Conservation (phyloP, 30 jellyfish, hydroid and myxozoan species). For the Nemopilema nomurai region DNA sequence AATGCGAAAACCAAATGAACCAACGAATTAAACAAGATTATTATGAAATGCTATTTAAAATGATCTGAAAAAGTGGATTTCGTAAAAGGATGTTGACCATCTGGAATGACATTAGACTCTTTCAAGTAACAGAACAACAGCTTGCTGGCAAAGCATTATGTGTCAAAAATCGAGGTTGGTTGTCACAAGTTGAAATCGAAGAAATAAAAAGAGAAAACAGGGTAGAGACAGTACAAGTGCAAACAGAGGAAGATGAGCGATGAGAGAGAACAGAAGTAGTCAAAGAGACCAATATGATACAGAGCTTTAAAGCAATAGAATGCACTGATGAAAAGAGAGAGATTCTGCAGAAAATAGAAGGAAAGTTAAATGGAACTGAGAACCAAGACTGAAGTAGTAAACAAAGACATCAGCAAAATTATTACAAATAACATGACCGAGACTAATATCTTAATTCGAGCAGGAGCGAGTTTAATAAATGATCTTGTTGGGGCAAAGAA, state of each 20-base stretch:
- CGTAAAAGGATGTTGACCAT: not conserved
- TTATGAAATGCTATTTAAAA: not conserved
- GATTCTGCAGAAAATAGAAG: not conserved
- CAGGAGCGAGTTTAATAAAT: constrained; percentile 25
- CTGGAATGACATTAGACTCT: not conserved
- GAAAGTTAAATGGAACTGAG: not conserved
- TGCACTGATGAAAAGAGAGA: constrained; percentile 24
- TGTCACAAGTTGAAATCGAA: constrained; percentile 6
- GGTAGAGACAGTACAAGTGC: constrained; percentile 23
- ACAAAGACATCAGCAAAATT: not conserved
- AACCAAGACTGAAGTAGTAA: constrained; percentile 24
- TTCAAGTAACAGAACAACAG: constrained; percentile 3
- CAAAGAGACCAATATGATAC: constrained; percentile 11
- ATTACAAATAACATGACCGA: not conserved
- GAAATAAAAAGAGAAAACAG: constrained; percentile 27
- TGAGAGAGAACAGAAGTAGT: constrained; percentile 14
- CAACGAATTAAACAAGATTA: not conserved
- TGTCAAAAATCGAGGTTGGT: not conserved
- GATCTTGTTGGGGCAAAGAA: constrained; percentile 12
- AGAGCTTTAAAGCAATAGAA: constrained; percentile 6
- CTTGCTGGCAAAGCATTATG: not conserved
- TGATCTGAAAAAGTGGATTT: not conserved
- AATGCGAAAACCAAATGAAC: not conserved
- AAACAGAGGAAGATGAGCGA: not conserved
- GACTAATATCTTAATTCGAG: constrained; percentile 33